Percentiles rank a stretch among this genome's conserved stretches.
Conservation (phyloP, 2,797 vertebrate species). For the Onychomys leucogaster region DNA sequence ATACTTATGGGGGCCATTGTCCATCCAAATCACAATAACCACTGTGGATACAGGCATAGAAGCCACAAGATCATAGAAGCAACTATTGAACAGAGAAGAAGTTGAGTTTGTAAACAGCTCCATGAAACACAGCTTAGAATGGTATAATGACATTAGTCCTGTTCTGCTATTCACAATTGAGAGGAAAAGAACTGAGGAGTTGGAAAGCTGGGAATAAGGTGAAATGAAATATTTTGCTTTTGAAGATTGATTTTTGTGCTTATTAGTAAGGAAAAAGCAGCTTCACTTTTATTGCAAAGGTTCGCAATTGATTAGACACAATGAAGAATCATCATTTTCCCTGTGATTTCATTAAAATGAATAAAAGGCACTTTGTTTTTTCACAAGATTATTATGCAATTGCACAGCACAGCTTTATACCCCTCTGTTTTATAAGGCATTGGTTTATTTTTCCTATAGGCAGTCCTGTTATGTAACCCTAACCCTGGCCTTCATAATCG, state of each 20-base stretch:
- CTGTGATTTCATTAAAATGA: constrained; percentile 74
- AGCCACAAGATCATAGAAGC: neutral
- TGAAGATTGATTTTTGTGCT: constrained; percentile 71
- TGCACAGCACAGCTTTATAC: constrained; percentile 46
- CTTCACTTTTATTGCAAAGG: constrained; percentile 60
- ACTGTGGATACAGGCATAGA: neutral
- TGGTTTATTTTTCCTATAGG: constrained; percentile 36
- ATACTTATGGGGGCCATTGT: neutral
- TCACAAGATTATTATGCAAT: constrained; percentile 72
- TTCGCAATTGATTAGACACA: constrained; percentile 74
- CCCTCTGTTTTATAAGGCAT: constrained; percentile 46
- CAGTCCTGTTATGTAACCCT: constrained; percentile 59
- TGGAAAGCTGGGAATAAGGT: constrained; percentile 50
- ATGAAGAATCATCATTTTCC: constrained; percentile 72
- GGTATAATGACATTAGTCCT: neutral
- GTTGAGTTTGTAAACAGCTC: neutral
- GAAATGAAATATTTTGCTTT: constrained; percentile 65
- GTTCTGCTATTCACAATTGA: neutral
- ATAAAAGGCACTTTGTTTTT: constrained; percentile 73
- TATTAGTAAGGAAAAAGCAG: constrained; percentile 57
- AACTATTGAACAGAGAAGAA: constrained; percentile 29
- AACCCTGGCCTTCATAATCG: constrained; percentile 50
- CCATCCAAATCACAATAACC: neutral
- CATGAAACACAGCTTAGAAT: constrained; percentile 1
- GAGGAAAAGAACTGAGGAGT: neutral